Conservation (phyloP, 2,113 vertebrate species). For the Chauna torquata region DNA sequence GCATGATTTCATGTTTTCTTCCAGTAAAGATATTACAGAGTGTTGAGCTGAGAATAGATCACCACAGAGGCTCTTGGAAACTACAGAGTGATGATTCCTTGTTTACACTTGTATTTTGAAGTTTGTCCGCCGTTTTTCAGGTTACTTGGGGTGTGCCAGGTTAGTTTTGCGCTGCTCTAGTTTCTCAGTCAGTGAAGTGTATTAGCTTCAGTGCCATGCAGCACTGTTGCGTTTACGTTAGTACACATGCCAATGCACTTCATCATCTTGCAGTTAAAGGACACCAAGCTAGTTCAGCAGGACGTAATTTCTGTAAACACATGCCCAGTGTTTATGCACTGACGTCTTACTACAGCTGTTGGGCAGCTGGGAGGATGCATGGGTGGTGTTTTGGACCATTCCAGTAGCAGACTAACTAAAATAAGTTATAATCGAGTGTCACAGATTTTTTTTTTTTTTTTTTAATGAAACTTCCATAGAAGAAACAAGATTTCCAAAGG, state of each 20-base stretch:
- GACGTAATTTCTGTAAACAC: neutral
- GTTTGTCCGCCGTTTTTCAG: rapidly evolving
- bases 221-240: rapidly evolving
- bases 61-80: neutral
- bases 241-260: too few species aligned
- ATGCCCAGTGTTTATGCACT: neutral
- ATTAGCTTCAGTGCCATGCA: neutral
- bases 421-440: neutral
- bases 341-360: neutral
- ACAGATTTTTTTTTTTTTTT: neutral
- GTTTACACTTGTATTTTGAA: neutral
- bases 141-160: neutral
- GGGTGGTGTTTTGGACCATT: neutral
- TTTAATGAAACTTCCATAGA: neutral
- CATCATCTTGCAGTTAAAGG: neutral
- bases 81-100: neutral
- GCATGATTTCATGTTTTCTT: neutral
- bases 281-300: neutral
- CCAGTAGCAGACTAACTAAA: neutral
- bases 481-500: neutral
- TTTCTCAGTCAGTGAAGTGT: rapidly evolving
- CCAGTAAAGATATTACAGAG: neutral
- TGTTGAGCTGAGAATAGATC: neutral
- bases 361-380: neutral
- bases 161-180: neutral